phyloP scores from a whole-genome alignment of 2,113 vertebrate species.

The Coreoperca whiteheadi region DNA sequence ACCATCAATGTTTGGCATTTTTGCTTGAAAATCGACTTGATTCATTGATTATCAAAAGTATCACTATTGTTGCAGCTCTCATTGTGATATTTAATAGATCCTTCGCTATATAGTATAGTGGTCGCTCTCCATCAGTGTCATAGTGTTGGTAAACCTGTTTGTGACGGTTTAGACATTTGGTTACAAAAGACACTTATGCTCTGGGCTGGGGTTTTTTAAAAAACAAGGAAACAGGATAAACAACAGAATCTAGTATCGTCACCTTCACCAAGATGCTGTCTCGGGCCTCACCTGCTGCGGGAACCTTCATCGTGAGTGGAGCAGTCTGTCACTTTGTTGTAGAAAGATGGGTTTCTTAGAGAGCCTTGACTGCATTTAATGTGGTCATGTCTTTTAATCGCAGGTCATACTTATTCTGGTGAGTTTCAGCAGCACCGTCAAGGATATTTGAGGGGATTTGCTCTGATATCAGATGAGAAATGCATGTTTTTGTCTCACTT shows the following conservation, averaged over 20 bases:
- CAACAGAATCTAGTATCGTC: constrained; percentile 38
- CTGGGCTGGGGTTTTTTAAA: background rate
- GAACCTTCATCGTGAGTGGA: constrained; percentile 41
- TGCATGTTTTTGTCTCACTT: background rate
- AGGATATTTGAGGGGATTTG: background rate
- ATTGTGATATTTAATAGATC: background rate
- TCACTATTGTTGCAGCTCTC: background rate
- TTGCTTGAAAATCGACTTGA: background rate
- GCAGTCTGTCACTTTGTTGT: constrained; percentile 75
- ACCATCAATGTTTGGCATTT: background rate
- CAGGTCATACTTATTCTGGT: background rate
- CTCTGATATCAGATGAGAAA: background rate
- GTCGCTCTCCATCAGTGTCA: background rate
- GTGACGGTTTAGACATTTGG: no score
- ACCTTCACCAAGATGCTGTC: constrained; percentile 78
- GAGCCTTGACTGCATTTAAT: constrained; percentile 63
- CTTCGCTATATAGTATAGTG: background rate
- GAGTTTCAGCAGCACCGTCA: no score
- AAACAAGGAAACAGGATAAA: background rate
- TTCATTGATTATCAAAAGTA: background rate
- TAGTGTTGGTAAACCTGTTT: background rate
- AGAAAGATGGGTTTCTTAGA: constrained; percentile 63
- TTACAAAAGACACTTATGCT: background rate
- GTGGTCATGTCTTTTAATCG: background rate
- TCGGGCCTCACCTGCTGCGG: constrained; percentile 71